These are phyloP conservation scores for Urocitellus parryii DNA, from an alignment of 2,113 vertebrate species.

Conservation along the genomic window DNA sequence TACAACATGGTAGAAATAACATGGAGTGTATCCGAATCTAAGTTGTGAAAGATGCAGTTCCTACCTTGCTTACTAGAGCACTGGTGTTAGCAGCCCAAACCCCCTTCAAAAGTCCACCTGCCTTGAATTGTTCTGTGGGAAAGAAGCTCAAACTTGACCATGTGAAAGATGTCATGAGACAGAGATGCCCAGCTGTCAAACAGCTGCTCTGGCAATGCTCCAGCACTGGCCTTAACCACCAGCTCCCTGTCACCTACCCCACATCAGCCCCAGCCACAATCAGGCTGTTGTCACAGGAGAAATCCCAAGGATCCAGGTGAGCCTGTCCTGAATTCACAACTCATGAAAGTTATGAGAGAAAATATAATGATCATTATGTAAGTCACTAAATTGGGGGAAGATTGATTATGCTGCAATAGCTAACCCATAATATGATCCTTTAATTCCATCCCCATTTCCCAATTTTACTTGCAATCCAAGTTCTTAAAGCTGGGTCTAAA, in stretches of 20 bases:
- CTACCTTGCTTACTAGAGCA: neutral
- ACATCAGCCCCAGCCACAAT: neutral
- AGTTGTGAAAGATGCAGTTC: neutral
- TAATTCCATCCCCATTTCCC: neutral
- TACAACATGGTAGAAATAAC: neutral
- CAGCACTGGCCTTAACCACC: no score
- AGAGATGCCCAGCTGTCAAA: neutral
- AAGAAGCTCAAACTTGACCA: neutral
- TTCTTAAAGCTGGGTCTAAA: neutral
- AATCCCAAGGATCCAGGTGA: neutral
- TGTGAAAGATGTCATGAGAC: neutral
- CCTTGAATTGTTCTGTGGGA: accelerated
- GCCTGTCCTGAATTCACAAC: neutral
- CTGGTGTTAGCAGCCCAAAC: neutral
- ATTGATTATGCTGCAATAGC: neutral
- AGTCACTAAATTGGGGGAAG: neutral
- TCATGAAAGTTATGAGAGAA: neutral
- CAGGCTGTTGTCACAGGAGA: neutral
- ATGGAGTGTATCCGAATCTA: neutral
- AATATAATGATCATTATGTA: neutral
- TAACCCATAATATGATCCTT: neutral
- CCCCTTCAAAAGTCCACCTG: neutral
- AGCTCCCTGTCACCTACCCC: accelerated
- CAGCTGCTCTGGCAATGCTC: no score
- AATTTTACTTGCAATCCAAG: neutral